Evolutionary conservation across 2,113 vertebrate species (phyloP).

Genomic region (Mellivora capensis): DNA sequence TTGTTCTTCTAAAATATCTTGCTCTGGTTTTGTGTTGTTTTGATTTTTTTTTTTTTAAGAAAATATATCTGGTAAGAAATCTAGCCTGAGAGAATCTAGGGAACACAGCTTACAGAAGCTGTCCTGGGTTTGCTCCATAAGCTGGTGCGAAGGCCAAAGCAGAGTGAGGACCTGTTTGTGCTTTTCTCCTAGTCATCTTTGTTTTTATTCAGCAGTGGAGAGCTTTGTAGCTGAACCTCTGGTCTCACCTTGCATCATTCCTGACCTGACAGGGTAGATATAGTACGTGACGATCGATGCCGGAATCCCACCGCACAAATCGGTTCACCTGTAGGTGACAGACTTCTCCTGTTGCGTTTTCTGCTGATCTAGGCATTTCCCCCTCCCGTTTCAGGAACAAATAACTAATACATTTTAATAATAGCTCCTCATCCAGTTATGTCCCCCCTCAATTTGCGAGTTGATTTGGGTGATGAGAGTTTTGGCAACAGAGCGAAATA

Average conservation of each 20-base stretch:
- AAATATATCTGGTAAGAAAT: slow-evolving; percentile 52
- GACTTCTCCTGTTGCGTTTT: slow-evolving; percentile 25
- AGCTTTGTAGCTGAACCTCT: neutral
- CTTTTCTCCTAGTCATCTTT: neutral
- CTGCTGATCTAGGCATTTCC: slow-evolving; percentile 51
- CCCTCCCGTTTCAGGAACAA: neutral
- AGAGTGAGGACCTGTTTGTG: neutral
- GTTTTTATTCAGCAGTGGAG: neutral
- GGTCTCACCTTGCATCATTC: slow-evolving; percentile 27
- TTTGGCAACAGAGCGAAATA: slow-evolving; percentile 42
- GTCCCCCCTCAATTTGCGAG: slow-evolving; percentile 38
- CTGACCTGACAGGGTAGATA: slow-evolving; percentile 12
- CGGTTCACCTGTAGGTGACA: neutral
- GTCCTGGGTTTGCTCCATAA: slow-evolving; percentile 36
- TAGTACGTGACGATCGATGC: neutral
- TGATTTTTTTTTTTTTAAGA: neutral
- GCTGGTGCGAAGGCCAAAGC: slow-evolving; percentile 37
- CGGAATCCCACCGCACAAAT: neutral
- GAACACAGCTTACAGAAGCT: slow-evolving; percentile 1
- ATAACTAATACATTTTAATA: slow-evolving; percentile 66
- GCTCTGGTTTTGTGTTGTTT: slow-evolving; percentile 16
- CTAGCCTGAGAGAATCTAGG: slow-evolving; percentile 18
- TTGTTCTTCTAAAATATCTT: slow-evolving; percentile 35
- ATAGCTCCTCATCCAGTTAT: slow-evolving; percentile 17
- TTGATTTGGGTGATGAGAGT: slow-evolving; percentile 45